Conservation (phyloP, 2,888 invertebrate species). For the Rotaria magnacalcarata region DNA sequence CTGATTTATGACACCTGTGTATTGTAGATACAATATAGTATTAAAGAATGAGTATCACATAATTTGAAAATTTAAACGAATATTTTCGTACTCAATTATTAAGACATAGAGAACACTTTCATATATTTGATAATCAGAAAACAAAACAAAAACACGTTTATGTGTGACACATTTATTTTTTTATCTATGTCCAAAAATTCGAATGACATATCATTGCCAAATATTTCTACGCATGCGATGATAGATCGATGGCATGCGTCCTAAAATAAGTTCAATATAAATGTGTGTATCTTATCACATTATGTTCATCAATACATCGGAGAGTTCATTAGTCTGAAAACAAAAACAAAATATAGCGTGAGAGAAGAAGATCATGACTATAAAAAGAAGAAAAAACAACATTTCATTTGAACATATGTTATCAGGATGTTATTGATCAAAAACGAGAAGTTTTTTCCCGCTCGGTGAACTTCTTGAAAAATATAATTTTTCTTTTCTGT, state of each 20-base stretch:
- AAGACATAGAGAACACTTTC: not conserved
- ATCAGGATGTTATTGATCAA: not conserved
- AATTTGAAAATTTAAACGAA: not conserved
- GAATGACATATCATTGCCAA: constrained; percentile 16
- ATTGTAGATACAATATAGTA: not conserved
- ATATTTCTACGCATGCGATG: not conserved
- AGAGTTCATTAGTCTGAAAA: not conserved
- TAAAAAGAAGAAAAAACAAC: not conserved
- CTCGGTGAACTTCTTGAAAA: not conserved
- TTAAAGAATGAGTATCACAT: not conserved
- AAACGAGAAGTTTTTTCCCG: not conserved
- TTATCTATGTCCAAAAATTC: constrained; percentile 10
- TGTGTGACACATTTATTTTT: not conserved
- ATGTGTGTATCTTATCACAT: not conserved
- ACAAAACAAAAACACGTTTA: not conserved
- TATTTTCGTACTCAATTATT: not conserved
- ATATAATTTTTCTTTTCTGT: too few species aligned
- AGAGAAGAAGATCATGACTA: not conserved
- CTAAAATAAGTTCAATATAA: not conserved
- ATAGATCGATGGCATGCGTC: constrained; percentile 26
- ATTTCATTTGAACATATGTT: not conserved
- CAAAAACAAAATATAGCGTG: not conserved
- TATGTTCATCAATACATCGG: not conserved
- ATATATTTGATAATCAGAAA: not conserved
- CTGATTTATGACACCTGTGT: too few species aligned